Base-by-base conservation (phyloP, 37 sponge, comb jelly and placozoan genomes). In the Diacarnus erythraeanus region DNA sequence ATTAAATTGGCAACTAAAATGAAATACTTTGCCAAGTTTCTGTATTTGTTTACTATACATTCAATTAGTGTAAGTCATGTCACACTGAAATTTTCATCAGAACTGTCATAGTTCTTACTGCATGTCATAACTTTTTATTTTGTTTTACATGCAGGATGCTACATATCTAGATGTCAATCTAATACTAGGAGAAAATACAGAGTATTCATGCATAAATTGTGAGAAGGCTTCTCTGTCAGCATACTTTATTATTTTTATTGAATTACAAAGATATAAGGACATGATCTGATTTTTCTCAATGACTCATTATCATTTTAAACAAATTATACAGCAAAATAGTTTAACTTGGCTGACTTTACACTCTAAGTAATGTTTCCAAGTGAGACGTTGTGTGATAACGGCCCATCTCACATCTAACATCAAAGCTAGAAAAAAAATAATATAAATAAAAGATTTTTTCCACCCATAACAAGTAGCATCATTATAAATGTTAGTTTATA, bases 331-430 rank as follows among this genome's bases (percentile, higher is more conserved):
- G n/a, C n/a, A n/a, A n/a, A n/a, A n/a, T n/a, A n/a, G n/a, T n/a
- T n/a, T n/a, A n/a, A n/a, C n/a, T 17, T 3, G 26, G 60, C 4
- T 4, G 38, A 68, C n/a, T 21, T 64, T 64, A 82, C 38, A 82
- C 37, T 61, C 82, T 59, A 15, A 82, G 65, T 20, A 82, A 35
- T 30, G 82, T 82, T 35, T 82, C 82, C 65, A 82, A 34, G 56
- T 82, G 82, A 0, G 74, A 38, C 0, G 82, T 82, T 27, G 82
- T 82, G 74, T 82, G 82, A 54, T 82, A 82, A 12, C 82, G 63
- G 2, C 82, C 82, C 74, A 72, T 82, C 54, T 82, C 82, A 63
- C 82, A 73, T 18, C 82, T 74, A 31, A 82, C n/a, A 25, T 82
- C 82, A 72, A 82, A 33, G n/a, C 82, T 82, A 54, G 9, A 64